Evolutionary conservation across 2,113 vertebrate genomes (phyloP), one percentile per base, ranked within the genome.

Genomic region (Morone chrysops): DNA sequence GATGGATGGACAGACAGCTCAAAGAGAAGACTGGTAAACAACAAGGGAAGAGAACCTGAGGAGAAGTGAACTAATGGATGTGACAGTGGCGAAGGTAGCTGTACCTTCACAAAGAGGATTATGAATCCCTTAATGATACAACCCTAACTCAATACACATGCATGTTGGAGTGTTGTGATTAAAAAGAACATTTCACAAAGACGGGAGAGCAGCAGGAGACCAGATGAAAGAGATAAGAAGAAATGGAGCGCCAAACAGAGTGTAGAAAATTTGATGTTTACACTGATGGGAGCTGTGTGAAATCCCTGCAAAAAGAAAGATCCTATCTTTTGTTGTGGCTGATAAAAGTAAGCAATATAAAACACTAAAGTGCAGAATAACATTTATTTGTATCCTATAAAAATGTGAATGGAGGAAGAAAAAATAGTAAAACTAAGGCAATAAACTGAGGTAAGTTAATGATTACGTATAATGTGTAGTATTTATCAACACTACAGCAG

Each of bases 11-110:
- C 67, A n/a, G 59, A 57, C 53, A 47, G 47, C 61, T 70, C 62
- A 31, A 54, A 81, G 67, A 68, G 70, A 68, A 84, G 83, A 83
- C 80, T 86, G 76, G 78, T 85, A 86, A 90, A 91, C 82, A 87
- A 90, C 76, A 79, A 36, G 20, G 13, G 22, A 65, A 56, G 57
- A 76, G 75, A 74, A 51, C 69, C 66, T 4, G 13, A 77, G 82
- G 73, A 79, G 67, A 68, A 48, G 69, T 61, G 59, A 75, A 74
- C 20, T 74, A 70, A 87, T 69, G 73, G 69, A 83, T 78, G 66
- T 53, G 73, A 69, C 14, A 45, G 20, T 3, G 57, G 41, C 4
- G 2, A 80, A 14, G 50, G 61, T 61, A 71, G 47, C 36, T 36
- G 20, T 43, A 60, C 45, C 65, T 74, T 60, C n/a, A 67, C 53